Conservation (phyloP, 2,888 invertebrate species). For the Cataglyphis cursor region DNA sequence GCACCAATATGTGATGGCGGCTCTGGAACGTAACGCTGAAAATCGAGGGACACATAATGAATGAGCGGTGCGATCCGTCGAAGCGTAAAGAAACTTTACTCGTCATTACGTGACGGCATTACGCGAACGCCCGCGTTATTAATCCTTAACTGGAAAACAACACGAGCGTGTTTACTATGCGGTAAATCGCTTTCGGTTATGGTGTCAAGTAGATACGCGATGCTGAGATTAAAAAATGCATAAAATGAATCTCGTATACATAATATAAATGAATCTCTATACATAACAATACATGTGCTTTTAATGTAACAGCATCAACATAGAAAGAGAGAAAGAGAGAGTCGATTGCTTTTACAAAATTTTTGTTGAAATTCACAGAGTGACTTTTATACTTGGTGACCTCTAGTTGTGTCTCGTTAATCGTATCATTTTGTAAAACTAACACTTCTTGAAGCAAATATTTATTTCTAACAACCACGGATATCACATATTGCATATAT, state of each 20-base stretch:
- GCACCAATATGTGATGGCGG: neutral
- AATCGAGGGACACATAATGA: slow-evolving; percentile 32
- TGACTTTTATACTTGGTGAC: neutral
- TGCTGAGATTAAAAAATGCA: neutral
- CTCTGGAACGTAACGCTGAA: slow-evolving; percentile 36
- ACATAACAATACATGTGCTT: too few relatives aligned
- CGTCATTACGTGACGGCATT: slow-evolving; percentile 6
- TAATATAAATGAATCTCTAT: neutral
- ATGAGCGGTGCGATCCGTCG: slow-evolving; percentile 11
- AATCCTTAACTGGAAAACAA: slow-evolving; percentile 29
- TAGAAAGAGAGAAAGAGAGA: too few relatives aligned
- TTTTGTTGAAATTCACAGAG: neutral
- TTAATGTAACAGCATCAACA: too few relatives aligned
- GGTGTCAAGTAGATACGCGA: neutral
- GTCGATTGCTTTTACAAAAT: too few relatives aligned
- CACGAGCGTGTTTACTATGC: neutral
- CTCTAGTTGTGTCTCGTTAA: neutral
- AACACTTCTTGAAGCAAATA: neutral
- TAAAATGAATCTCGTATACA: neutral
- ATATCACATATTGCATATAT: neutral
- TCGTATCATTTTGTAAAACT: neutral
- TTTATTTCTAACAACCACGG: slow-evolving; percentile 11
- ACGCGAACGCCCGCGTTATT: slow-evolving; percentile 17
- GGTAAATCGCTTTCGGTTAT: neutral
- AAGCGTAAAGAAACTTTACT: slow-evolving; percentile 48